Evolutionary conservation across 1,140 invertebrate species (phyloP), one percentile per base, ranked within the genome.

Genomic region (Helicoverpa armigera): DNA sequence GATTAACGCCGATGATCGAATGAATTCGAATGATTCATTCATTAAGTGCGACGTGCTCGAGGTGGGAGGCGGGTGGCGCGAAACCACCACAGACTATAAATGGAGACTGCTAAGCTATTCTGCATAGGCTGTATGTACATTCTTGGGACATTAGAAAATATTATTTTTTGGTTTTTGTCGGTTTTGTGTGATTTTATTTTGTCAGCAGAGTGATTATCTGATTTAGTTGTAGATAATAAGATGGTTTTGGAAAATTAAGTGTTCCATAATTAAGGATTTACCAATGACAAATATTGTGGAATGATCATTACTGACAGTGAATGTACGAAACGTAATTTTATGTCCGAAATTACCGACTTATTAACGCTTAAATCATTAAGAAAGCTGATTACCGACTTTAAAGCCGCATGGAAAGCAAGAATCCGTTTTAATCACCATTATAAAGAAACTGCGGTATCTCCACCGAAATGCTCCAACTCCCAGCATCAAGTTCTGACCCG

Each of bases 1-100:
- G 74, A 81, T 83, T 80, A 84, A 80, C 53, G 12, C 1, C 51
- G 16, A 13, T 50, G 35, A 75, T 67, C 61, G 54, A 51, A n/a
- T 63, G 61, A 65, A 72, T 72, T 18, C 48, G 50, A 77, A 77
- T 77, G 61, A 77, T 77, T 77, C 75, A 77, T 77, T 77, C 75
- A 77, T 77, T 61, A 61, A n/a, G n/a, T 4, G n/a, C 43, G 58
- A 1, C 29, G 70, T 43, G 5, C 35, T 1, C 2, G 18, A 14
- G 54, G 35, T 10, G 56, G 58, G 73, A 13, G 58, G 70, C 31
- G 70, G 70, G 70, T 43, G 70, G 54, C 53, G 69, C 50, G 69
- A 31, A 74, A 74, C 54, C 31, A n/a, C 56, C 18, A 76, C 43
- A 51, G 73, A 76, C 18, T 61, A 61, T 61, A 75, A 75, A 61